Conservation (phyloP, 2,113 vertebrate genomes). For the Eubucco bourcierii region DNA sequence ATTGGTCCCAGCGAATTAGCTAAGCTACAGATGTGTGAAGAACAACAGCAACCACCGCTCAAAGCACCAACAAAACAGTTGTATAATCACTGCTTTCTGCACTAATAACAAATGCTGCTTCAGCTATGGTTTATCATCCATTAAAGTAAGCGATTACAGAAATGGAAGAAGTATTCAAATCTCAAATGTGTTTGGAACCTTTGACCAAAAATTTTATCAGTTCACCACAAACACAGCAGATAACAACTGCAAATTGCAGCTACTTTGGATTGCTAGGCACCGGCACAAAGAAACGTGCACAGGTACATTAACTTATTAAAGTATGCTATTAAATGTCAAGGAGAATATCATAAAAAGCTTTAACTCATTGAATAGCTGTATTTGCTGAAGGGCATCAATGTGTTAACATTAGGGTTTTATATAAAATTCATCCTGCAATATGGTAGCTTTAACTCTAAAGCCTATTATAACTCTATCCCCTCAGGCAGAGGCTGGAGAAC, state of each 20-base stretch:
- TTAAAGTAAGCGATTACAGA: conserved; percentile 13
- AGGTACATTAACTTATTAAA: conserved; percentile 26
- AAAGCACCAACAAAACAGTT: neutral
- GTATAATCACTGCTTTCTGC: neutral
- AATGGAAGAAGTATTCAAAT: neutral
- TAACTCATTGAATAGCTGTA: conserved; percentile 7
- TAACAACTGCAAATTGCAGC: neutral
- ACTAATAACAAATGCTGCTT: neutral
- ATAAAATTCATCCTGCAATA: conserved; percentile 28
- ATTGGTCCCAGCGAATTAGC: neutral
- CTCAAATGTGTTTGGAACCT: neutral
- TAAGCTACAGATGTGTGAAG: neutral
- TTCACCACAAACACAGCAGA: neutral
- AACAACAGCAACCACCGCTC: neutral
- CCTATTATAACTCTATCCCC: conserved; percentile 44
- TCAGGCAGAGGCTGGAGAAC: conserved; percentile 44
- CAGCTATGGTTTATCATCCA: neutral
- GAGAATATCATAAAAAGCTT: conserved; percentile 2
- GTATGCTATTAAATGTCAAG: conserved; percentile 15
- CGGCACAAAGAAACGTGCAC: neutral
- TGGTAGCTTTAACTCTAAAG: conserved; percentile 39
- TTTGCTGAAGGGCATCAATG: conserved; percentile 31
- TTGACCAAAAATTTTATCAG: neutral
- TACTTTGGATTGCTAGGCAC: neutral
- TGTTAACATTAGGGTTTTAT: conserved; percentile 23